These are phyloP conservation scores for Acomys russatus DNA, from an alignment of 2,797 vertebrate species.

Conservation along the genomic window DNA sequence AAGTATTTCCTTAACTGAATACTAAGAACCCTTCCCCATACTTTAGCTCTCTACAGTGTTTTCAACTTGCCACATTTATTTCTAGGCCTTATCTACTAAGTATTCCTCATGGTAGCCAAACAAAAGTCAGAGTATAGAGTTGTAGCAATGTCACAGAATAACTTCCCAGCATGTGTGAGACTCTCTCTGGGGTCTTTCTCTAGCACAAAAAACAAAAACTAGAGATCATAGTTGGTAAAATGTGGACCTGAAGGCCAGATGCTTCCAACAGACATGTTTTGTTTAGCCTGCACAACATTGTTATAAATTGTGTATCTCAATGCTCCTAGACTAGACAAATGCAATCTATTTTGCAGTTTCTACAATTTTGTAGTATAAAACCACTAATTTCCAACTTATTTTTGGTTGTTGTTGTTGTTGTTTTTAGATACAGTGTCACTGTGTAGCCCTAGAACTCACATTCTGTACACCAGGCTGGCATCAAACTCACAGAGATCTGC, in stretches of 20 bases:
- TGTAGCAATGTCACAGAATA: neutral
- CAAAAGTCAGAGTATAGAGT: constrained; percentile 25
- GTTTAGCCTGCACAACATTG: neutral
- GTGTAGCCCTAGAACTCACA: too few species aligned
- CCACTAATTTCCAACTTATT: neutral
- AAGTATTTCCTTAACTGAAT: constrained; percentile 29
- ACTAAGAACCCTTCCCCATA: neutral
- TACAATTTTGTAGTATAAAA: constrained; percentile 15
- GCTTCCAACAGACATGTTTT: constrained; percentile 13
- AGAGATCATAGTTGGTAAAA: neutral
- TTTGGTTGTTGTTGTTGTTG: too few species aligned
- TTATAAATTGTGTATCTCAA: constrained; percentile 20
- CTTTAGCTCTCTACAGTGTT: neutral
- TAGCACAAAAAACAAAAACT: neutral
- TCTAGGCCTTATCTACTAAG: neutral
- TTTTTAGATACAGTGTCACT: too few species aligned
- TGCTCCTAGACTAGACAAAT: neutral
- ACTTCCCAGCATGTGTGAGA: neutral
- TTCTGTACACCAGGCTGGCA: too few species aligned
- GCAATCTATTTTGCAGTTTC: constrained; percentile 12
- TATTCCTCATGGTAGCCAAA: neutral
- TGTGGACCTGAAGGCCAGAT: neutral
- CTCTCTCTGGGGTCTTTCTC: neutral
- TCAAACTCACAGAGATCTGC: too few species aligned
- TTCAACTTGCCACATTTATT: neutral